phyloP scores from a whole-genome alignment of 2,113 vertebrate genomes.

The Zosterops hypoxanthus region DNA sequence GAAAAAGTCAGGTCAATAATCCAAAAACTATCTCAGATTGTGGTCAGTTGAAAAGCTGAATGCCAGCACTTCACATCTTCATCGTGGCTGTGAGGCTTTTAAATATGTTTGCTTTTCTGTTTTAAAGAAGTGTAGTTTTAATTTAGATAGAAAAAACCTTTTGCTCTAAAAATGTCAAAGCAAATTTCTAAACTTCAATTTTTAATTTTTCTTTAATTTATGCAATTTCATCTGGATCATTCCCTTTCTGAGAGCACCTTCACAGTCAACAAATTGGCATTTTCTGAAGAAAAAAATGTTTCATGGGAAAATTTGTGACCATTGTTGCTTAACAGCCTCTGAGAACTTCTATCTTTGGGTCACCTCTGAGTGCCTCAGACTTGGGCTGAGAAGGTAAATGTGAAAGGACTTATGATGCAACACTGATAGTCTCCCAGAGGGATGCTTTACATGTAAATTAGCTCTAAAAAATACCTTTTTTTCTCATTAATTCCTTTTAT shows the following conservation, averaged over 20 bases:
- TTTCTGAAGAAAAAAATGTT: neutral
- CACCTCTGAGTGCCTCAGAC: neutral
- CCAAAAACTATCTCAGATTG: neutral
- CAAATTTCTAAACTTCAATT: neutral
- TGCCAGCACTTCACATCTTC: neutral
- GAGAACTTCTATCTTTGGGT: neutral
- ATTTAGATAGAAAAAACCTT: neutral
- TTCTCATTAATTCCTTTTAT: neutral
- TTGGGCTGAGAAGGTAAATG: neutral
- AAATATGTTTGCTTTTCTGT: neutral
- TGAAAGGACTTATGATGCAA: neutral
- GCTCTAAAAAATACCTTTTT: neutral
- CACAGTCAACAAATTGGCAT: neutral
- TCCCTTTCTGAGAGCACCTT: neutral
- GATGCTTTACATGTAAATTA: conserved; percentile 11
- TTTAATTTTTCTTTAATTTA: neutral
- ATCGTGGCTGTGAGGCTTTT: neutral
- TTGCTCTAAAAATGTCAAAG: neutral
- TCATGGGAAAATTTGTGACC: neutral
- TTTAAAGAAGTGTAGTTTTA: neutral
- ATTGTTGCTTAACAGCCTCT: neutral
- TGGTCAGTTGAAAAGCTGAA: neutral
- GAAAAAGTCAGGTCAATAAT: neutral
- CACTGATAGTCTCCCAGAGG: neutral
- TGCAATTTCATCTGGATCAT: neutral